Evolutionary conservation across 2,113 vertebrate genomes (phyloP).

Genomic region (Microcebus ravelobensis): DNA sequence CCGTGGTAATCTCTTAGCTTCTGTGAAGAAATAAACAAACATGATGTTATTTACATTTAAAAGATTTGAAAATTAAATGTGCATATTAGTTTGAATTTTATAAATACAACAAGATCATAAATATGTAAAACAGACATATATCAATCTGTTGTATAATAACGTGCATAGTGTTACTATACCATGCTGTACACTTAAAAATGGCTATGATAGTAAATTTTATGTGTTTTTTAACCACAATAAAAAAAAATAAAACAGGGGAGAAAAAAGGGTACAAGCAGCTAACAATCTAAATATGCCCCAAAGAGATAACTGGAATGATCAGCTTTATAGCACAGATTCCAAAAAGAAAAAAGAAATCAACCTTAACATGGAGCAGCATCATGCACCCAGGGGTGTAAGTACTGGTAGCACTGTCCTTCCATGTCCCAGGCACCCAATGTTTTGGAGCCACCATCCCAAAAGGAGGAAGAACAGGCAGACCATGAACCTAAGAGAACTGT

Average conservation of each 20-base stretch:
- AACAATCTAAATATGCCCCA: neutral
- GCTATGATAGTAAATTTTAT: neutral
- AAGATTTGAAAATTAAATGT: neutral
- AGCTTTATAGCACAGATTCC: neutral
- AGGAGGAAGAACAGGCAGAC: neutral
- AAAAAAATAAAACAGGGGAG: neutral
- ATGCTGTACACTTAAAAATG: neutral
- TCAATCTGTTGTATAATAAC: neutral
- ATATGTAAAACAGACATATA: neutral
- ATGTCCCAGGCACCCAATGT: neutral
- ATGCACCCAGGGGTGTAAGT: neutral
- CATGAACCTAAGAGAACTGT: neutral
- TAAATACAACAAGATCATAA: neutral
- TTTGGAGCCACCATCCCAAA: neutral
- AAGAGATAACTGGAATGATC: neutral
- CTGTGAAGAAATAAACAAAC: neutral
- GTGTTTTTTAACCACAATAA: neutral
- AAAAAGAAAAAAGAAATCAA: neutral
- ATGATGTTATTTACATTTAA: neutral
- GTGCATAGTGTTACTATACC: neutral
- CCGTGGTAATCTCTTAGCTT: constrained; percentile 1
- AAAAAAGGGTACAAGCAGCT: neutral
- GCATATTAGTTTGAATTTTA: constrained; percentile 35
- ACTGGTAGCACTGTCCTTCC: neutral
- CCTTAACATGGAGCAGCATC: neutral